Evolutionary conservation across 2,797 vertebrate genomes (phyloP).

Genomic region (Gorsachius magnificus): DNA sequence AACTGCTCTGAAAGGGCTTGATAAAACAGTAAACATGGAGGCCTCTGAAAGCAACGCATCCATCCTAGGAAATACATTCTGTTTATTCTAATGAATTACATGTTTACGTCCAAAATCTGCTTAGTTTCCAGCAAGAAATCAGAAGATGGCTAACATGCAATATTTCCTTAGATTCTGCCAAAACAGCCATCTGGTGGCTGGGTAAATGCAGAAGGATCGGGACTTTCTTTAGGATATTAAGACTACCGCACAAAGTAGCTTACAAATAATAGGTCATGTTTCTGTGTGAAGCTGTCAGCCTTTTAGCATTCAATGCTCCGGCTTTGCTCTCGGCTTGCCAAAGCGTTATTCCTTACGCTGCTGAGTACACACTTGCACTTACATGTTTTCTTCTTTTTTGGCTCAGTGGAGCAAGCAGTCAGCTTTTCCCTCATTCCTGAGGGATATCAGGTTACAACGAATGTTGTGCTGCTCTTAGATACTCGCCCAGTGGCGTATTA

Average conservation of each 20-base stretch:
- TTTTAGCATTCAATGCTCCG: neutral
- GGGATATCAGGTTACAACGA: conserved; percentile 63
- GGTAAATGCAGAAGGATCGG: neutral
- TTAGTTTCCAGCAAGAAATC: neutral
- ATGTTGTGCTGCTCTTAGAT: conserved; percentile 20
- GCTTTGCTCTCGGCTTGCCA: neutral
- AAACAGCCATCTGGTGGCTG: neutral
- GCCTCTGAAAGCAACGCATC: neutral
- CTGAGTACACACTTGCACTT: conserved; percentile 40
- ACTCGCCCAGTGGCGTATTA: conserved; percentile 35
- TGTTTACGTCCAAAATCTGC: neutral
- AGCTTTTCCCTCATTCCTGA: conserved; percentile 65
- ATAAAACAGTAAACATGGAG: neutral
- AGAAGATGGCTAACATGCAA: neutral
- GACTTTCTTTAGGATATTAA: neutral
- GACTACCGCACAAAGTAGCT: neutral
- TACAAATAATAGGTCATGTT: neutral
- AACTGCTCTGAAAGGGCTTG: neutral
- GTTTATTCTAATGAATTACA: neutral
- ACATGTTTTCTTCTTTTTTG: conserved; percentile 56
- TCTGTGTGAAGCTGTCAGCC: neutral
- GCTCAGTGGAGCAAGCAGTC: conserved; percentile 59
- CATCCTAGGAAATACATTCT: neutral
- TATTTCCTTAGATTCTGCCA: neutral
- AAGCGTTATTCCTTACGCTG: conserved; percentile 13